Percentiles rank a stretch among this genome's conserved stretches.
Evolutionary conservation across 2,797 vertebrate genomes (phyloP).

Genomic region (Cynodonichthys magdalenae): DNA sequence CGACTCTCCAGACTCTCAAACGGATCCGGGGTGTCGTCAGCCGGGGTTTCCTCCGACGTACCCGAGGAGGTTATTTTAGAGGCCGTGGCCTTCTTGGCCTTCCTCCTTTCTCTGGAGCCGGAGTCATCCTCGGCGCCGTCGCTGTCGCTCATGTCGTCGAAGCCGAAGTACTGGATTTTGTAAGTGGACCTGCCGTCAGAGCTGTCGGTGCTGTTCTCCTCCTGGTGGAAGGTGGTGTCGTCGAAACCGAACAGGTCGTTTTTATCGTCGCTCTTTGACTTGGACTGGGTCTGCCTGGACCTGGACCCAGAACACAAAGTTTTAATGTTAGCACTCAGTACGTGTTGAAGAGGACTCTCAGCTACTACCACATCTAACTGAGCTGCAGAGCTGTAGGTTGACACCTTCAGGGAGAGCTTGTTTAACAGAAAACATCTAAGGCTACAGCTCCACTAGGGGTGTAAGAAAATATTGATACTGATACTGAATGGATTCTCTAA

Average conservation of each 20-base stretch:
- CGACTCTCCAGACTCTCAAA: conserved; percentile 52
- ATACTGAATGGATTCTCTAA: no score
- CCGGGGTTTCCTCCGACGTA: conserved; percentile 25
- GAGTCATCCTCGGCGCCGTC: conserved; percentile 83
- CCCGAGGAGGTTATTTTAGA: conserved; percentile 44
- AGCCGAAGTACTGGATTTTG: conserved; percentile 99
- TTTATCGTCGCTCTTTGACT: conserved; percentile 91
- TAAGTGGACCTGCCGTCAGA: conserved; percentile 87
- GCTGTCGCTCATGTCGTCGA: conserved; percentile 95
- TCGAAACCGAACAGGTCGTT: conserved; percentile 95
- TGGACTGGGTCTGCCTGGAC: conserved; percentile 86
- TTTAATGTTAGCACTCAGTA: no score
- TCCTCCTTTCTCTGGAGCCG: conserved; percentile 79
- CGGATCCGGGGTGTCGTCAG: conserved; percentile 68
- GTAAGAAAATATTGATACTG: no score
- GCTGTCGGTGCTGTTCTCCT: conserved; percentile 76
- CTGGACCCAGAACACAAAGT: conserved; percentile 58
- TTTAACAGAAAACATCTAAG: no score
- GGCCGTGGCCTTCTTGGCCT: conserved; percentile 79
- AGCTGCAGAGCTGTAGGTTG: no score
- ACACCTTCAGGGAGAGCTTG: no score
- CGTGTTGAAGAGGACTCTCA: no score
- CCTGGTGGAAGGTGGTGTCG: conserved; percentile 82
- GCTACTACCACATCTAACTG: no score
- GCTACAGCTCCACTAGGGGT: no score